Base-by-base conservation (phyloP, 2,797 vertebrate genomes). In the Halcyon badia region DNA sequence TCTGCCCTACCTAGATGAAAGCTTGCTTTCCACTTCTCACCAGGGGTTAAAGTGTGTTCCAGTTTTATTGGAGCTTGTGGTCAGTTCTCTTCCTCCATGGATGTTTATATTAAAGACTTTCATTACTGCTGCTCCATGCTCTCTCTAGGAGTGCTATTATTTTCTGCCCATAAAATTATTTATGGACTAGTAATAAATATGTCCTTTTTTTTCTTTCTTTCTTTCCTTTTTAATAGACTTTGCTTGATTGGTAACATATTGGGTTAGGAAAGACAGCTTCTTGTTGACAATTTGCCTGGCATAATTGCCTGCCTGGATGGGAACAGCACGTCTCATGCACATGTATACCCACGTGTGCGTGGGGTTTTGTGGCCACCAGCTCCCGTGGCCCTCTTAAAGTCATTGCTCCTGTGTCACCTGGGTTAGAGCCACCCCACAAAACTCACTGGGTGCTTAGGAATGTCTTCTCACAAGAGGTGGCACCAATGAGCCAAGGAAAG, bases 91-190 rank as follows among this genome's bases (percentile, higher is more conserved):
- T 97, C 96, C 86, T 95, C 88, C 90, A 35, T 92, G 81, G 82
- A 95, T 94, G 93, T 96, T 97, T 97, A 92, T 95, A 91, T 94
- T 95, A 84, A 97, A 97, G 93, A 93, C 94, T 96, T 96, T 96
- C 79, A 92, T 96, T 95, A 95, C 94, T 95, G 68, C 33, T 89
- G 90, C 94, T 96, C 54, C 2, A 1, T 90, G 52, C 93, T 82
- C 90, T 86, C 95, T 97, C 90, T 93, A 94, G 95, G 96, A 92
- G 91, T 88, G 88, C 94, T 97, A 94, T 96, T 97, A 96, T 97
- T 97, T 97, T 97, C 91, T 31, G 0, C 84, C 94, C 87, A 95
- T 94, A 97, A 95, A 96, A 95, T 97, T 97, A 97, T 97, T 97
- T 96, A 97, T 95, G 94, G 82, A 77, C 79, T 89, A 82, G 93